Percentiles rank a stretch among this genome's conserved stretches.
These are phyloP conservation scores for Heloderma charlesbogerti DNA, from an alignment of 2,113 vertebrate species.

Conservation along the genomic window DNA sequence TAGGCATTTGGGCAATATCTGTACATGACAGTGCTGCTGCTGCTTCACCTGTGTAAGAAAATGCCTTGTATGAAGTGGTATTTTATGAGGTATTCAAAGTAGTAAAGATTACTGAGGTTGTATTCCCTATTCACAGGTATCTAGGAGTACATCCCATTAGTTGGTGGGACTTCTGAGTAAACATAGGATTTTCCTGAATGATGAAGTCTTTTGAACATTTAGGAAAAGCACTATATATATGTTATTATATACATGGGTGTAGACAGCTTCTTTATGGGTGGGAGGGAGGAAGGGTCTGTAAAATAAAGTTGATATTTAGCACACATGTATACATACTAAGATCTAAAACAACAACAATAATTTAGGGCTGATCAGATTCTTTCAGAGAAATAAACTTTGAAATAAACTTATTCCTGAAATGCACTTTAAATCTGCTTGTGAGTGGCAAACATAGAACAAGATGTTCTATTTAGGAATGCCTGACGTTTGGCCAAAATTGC, in stretches of 20 bases:
- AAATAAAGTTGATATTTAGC: not conserved
- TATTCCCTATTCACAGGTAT: not conserved
- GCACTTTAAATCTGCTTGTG: slow-evolving; percentile 1
- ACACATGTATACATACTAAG: not conserved
- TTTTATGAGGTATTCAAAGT: not conserved
- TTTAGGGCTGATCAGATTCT: not conserved
- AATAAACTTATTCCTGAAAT: slow-evolving; percentile 18
- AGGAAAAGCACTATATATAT: not conserved
- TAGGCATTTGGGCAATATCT: not conserved
- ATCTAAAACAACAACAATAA: too few species aligned
- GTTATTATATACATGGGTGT: not conserved
- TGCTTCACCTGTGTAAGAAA: not conserved
- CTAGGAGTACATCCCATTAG: not conserved
- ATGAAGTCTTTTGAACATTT: not conserved
- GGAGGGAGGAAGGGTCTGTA: not conserved
- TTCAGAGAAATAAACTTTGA: not conserved
- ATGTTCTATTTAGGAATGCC: not conserved
- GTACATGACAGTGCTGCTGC: not conserved
- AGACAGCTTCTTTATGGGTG: not conserved
- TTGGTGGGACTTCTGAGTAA: not conserved
- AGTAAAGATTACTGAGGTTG: not conserved
- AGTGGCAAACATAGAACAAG: not conserved
- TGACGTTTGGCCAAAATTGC: not conserved
- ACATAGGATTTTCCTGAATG: not conserved
- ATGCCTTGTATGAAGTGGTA: not conserved